Base-by-base conservation (phyloP, 2,888 invertebrate species). In the Drosophila multiciliata region DNA sequence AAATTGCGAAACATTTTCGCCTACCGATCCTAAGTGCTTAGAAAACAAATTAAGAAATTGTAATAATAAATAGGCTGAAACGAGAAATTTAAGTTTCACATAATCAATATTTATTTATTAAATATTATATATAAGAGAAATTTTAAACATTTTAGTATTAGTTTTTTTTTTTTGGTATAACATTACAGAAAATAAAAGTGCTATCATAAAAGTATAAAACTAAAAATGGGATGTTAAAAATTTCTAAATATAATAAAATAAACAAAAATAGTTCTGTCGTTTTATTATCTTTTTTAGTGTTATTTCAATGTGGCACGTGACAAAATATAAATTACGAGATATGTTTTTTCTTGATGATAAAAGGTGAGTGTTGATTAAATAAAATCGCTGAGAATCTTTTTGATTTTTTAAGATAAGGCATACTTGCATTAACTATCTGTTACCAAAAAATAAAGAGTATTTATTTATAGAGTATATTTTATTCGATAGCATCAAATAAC, bases 1-100 rank as follows among this genome's bases (percentile, higher is more conserved):
- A 94, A 89, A 84, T 91, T 93, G 61, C 93, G 92, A 50, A 94
- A 90, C 90, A 92, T 91, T 58, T 63, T 80, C 29, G 33, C 42
- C 36, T 48, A 38, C 36, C 12, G n/a, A 33, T 40, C 42, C 17
- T 35, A 64, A 75, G 38, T 75, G 71, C 15, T 36, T 12, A 11
- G 48, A 38, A 68, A 35, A n/a, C 15, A 67, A 67, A 54, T 15
- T 3, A 17, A 2, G 32, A 8, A 29, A 62, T 15, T 38, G 26
- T 29, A 12, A 29, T 29, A 45, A n/a, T 33, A 32, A 57, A 32
- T 11, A 17, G 36, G 9, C 80, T 78, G 59, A 54, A 76, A 76
- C 59, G 66, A 72, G 77, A 76, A 66, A 78, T 78, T 62, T 3
- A 64, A 45, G 29, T 29, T 29, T 23, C 23, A 15, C 15, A 23